These are phyloP conservation scores for Agrochola circellaris DNA, from an alignment of 2,888 invertebrate genomes.

Conservation along the genomic window DNA sequence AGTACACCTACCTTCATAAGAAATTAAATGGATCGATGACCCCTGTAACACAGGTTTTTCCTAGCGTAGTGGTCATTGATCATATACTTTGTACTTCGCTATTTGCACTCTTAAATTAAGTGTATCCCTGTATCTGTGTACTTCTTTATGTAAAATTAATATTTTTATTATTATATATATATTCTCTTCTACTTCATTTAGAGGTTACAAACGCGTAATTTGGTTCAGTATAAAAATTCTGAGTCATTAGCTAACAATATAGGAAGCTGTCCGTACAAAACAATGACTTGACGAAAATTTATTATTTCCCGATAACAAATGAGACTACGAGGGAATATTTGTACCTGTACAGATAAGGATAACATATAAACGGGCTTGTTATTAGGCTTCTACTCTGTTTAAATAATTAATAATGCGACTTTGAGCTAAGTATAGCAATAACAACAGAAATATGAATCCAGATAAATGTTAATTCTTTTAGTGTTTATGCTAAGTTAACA, in stretches of 20 bases:
- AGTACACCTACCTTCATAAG: background rate
- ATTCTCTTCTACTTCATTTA: background rate
- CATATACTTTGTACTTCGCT: too few species aligned
- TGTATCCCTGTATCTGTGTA: too few species aligned
- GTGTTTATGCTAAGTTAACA: background rate
- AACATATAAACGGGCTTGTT: background rate
- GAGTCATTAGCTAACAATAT: slow-evolving; percentile 49
- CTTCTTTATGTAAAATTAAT: too few species aligned
- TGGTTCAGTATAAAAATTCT: slow-evolving; percentile 30
- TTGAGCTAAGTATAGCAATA: background rate
- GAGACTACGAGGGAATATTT: slow-evolving; percentile 26
- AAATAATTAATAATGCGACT: background rate
- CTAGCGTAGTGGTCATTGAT: too few species aligned
- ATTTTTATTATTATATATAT: background rate
- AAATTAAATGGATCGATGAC: background rate
- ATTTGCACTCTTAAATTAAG: too few species aligned
- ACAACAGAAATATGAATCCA: background rate
- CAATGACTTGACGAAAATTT: slow-evolving; percentile 51
- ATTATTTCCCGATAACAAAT: slow-evolving; percentile 42
- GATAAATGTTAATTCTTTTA: background rate
- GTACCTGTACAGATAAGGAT: slow-evolving; percentile 36
- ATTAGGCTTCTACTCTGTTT: background rate
- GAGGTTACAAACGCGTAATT: background rate
- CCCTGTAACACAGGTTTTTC: too few species aligned
- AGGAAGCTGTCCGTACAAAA: slow-evolving; percentile 31